Conservation (phyloP, 2,888 invertebrate species). For the Caenorhabditis sp. region DNA sequence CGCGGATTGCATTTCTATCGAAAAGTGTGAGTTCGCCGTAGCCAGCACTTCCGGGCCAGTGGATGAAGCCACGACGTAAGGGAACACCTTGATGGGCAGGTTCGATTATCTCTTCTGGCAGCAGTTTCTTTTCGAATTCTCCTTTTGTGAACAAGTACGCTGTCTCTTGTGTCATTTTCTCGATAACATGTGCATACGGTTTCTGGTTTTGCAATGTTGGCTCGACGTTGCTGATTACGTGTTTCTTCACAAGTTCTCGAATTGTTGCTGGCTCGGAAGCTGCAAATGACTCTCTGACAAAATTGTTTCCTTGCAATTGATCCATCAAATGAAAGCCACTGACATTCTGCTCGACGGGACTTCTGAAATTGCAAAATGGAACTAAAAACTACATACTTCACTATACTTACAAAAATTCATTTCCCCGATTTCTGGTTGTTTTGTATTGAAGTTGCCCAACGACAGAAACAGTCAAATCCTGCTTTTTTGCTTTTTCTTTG, state of each 20-base stretch:
- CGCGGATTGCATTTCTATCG: background rate
- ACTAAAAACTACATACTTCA: background rate
- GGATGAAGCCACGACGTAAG: background rate
- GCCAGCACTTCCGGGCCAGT: background rate
- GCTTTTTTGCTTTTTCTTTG: conserved; percentile 11
- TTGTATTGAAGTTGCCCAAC: conserved; percentile 11
- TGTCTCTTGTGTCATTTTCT: conserved; percentile 8
- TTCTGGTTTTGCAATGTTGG: background rate
- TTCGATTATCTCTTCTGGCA: background rate
- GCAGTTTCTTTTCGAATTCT: background rate
- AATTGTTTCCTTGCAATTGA: background rate
- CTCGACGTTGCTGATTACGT: background rate
- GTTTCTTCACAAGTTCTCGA: background rate
- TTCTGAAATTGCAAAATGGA: background rate
- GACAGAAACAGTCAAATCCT: background rate
- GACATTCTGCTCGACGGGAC: background rate
- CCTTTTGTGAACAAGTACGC: background rate
- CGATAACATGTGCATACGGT: background rate
- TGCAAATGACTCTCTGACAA: background rate
- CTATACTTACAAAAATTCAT: conserved; percentile 11
- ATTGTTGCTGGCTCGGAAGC: background rate
- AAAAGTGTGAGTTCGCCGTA: background rate
- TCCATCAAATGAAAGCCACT: conserved; percentile 21
- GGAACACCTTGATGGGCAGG: background rate
- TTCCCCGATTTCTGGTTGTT: conserved; percentile 7